Conservation (phyloP, 2,113 vertebrate species). For the Azemiops feae region DNA sequence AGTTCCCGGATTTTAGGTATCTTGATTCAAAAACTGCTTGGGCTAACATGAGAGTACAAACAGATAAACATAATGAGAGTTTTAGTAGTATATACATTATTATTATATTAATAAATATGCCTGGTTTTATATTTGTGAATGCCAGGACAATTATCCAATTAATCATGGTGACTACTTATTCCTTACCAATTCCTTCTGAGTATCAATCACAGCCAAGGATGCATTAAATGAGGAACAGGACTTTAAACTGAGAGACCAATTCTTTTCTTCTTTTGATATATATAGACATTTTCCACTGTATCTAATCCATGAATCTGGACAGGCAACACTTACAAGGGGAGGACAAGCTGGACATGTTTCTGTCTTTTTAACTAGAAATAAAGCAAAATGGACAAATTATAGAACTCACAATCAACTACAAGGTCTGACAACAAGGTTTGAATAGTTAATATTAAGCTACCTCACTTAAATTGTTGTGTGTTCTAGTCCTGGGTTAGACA, state of each 20-base stretch:
- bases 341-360: background rate
- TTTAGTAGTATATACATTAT: background rate
- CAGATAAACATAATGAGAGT: no score
- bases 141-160: background rate
- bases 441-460: background rate
- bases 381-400: background rate
- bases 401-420: background rate
- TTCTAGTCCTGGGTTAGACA: background rate
- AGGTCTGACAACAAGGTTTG: background rate
- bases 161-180: background rate
- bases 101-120: background rate
- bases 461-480: background rate
- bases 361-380: background rate
- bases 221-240: background rate
- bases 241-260: background rate
- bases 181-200: background rate
- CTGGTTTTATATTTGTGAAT: background rate
- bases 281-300: slow-evolving; percentile 10
- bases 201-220: slow-evolving; percentile 1
- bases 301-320: slow-evolving; percentile 4
- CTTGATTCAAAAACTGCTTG: no score
- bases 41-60: no score
- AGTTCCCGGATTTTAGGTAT: no score
- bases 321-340: background rate
- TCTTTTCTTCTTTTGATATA: background rate